These are phyloP conservation scores for Tetramorium alpestre DNA, from an alignment of 1,140 invertebrate species.

Conservation along the genomic window DNA sequence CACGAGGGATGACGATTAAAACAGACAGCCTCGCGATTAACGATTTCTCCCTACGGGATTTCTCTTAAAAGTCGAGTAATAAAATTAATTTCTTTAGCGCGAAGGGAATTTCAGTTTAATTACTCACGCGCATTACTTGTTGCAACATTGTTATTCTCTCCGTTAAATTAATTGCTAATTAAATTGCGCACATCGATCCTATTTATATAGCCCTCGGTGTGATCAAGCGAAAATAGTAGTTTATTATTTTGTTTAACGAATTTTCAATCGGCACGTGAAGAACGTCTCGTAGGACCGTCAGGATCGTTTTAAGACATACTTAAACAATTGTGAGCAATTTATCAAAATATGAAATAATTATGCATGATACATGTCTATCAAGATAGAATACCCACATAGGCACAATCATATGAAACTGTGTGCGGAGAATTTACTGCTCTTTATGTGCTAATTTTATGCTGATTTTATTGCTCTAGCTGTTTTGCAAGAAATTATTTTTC, in stretches of 20 bases:
- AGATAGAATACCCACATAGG: no score
- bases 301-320: not conserved
- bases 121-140: slow-evolving; percentile 23
- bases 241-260: slow-evolving; percentile 37
- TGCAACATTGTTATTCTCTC: slow-evolving; percentile 33
- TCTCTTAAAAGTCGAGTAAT: not conserved
- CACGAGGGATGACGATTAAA: not conserved
- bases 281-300: not conserved
- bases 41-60: not conserved
- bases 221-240: not conserved
- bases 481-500: no score
- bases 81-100: slow-evolving; percentile 13
- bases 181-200: slow-evolving; percentile 19
- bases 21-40: not conserved
- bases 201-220: not conserved
- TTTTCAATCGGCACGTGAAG: slow-evolving; percentile 15
- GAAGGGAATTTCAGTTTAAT: slow-evolving; percentile 10
- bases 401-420: no score
- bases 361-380: not conserved
- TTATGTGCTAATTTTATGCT: no score
- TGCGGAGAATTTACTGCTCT: no score
- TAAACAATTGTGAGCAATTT: slow-evolving; percentile 7
- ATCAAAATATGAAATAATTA: slow-evolving; percentile 9
- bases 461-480: no score
- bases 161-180: slow-evolving; percentile 44